These are phyloP conservation scores for Nyctibius bracteatus DNA, from an alignment of 2,113 vertebrate species.

Conservation along the genomic window DNA sequence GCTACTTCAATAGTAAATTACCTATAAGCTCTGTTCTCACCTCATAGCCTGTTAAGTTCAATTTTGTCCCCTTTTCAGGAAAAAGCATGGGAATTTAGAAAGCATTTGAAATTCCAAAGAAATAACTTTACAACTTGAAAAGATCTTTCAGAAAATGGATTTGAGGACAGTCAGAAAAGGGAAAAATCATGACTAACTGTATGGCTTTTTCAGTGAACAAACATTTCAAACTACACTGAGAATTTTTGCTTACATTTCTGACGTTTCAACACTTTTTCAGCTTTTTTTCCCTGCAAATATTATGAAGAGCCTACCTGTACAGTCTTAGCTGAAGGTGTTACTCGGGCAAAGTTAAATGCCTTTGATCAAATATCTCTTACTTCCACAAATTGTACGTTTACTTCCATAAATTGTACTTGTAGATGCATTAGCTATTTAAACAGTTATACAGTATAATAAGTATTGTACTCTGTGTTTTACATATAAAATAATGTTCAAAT, in stretches of 20 bases:
- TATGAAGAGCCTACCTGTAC: neutral
- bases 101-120: neutral
- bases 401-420: neutral
- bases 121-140: neutral
- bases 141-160: neutral
- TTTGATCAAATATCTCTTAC: neutral
- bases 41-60: neutral
- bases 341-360: neutral
- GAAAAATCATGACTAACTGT: neutral
- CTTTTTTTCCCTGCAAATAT: neutral
- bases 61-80: neutral
- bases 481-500: neutral
- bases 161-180: neutral
- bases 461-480: too few relatives aligned
- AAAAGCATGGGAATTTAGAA: neutral
- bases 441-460: too few relatives aligned
- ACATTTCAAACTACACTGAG: neutral
- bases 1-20: neutral
- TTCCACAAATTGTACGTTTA: neutral
- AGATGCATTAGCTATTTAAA: neutral
- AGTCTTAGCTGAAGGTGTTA: neutral
- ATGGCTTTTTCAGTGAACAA: neutral
- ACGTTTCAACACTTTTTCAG: neutral
- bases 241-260: neutral
- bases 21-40: neutral